These are phyloP conservation scores for Drosophila equinoxialis DNA, from an alignment of 1,140 invertebrate species.

Conservation along the genomic window DNA sequence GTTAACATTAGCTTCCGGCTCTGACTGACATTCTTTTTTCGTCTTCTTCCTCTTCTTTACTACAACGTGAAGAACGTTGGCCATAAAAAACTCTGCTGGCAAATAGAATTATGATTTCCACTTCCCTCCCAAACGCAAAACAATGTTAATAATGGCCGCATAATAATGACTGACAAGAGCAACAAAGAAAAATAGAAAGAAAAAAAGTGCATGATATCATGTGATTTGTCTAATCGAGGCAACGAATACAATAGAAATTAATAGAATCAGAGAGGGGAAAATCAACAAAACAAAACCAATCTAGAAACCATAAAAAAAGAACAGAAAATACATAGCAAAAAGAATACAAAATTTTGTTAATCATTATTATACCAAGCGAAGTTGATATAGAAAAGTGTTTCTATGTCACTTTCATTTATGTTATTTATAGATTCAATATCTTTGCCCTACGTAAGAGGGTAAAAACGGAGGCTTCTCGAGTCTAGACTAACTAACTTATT, in stretches of 20 bases:
- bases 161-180: slow-evolving; percentile 25
- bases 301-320: neutral
- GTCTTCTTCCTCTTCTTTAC: neutral
- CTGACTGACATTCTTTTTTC: neutral
- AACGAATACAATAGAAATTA: neutral
- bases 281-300: slow-evolving; percentile 3
- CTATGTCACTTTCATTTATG: too few species aligned
- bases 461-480: too few species aligned
- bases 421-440: too few species aligned
- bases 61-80: neutral
- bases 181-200: slow-evolving; percentile 5
- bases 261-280: neutral
- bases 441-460: too few species aligned
- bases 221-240: slow-evolving; percentile 25
- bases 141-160: slow-evolving; percentile 25
- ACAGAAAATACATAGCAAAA: neutral
- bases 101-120: slow-evolving; percentile 26
- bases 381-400: too few species aligned
- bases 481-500: too few species aligned
- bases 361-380: too few species aligned
- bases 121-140: slow-evolving; percentile 12
- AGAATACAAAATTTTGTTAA: neutral
- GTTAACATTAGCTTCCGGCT: neutral
- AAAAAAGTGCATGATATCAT: slow-evolving; percentile 25
- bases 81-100: slow-evolving; percentile 17